Base-by-base conservation (phyloP, 2,888 invertebrate genomes). In the Drosophila conformis region DNA sequence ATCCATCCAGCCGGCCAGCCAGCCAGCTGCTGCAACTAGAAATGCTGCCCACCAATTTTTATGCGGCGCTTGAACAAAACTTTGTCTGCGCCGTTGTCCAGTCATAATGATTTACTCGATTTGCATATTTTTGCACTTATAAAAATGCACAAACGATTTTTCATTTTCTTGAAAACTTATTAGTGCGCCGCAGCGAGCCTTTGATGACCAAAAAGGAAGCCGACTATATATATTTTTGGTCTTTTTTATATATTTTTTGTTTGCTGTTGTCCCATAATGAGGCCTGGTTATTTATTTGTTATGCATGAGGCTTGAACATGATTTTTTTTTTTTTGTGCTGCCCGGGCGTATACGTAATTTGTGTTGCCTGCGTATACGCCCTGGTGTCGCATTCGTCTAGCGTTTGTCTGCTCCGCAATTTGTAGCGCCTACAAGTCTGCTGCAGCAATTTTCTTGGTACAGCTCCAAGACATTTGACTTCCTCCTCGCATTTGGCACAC, bases 111-210 rank as follows among this genome's bases (percentile, higher is more conserved):
- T 91, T 91, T 91, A 91, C 91, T 83, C 80, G 85, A 91, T 91
- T 91, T 91, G 91, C 91, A 91, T 91, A 91, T 91, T 92, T 91
- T 90, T 88, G 90, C 90, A 90, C 91, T 88, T 86, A 81, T 76
- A 87, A 89, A 89, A 84, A 89, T 86, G 88, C 89, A 86, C 87
- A 90, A 90, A 90, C 90, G 90, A 90, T 91, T 90, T 90, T 90
- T 90, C 90, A 90, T 90, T 91, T 83, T 90, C 89, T 84, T 84
- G 73, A 81, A 90, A 90, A 90, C 83, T 90, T 90, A 89, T 90
- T 90, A 90, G 90, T 83, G 82, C 76, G 79, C 62, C 76, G 73
- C 77, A 73, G 72, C 83, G 77, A 83, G 49, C 75, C 83, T 83
- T 83, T 86, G 83, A 82, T 79, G 74, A 74, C 74, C 77, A 64